phyloP scores from a whole-genome alignment of 1,140 invertebrate genomes.

The Anthonomus grandis region DNA sequence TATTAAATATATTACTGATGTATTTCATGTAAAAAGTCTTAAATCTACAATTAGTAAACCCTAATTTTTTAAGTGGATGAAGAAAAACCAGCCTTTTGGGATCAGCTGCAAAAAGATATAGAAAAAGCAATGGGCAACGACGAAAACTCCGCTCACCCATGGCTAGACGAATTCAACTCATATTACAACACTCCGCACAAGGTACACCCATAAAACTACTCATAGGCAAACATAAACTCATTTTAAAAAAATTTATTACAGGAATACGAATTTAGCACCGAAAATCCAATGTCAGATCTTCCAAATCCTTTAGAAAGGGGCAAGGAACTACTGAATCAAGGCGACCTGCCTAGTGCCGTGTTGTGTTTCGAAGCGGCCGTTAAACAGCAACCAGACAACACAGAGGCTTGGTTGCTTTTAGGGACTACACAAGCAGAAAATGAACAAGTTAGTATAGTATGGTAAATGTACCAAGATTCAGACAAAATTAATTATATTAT shows the following conservation, averaged over 20 bases:
- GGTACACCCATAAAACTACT: constrained; percentile 48
- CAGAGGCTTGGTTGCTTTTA: constrained; percentile 78
- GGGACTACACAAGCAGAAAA: constrained; percentile 93
- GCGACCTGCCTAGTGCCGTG: constrained; percentile 93
- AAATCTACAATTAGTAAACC: too few species aligned
- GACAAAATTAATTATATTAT: not conserved
- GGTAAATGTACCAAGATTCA: not conserved
- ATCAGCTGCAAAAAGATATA: constrained; percentile 74
- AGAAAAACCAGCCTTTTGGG: constrained; percentile 68
- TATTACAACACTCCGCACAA: constrained; percentile 63
- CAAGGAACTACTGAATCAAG: constrained; percentile 73
- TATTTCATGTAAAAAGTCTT: too few species aligned
- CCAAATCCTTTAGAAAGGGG: constrained; percentile 85
- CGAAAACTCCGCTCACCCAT: constrained; percentile 52
- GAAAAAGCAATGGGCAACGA: constrained; percentile 61
- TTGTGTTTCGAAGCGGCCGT: constrained; percentile 95
- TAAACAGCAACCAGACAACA: constrained; percentile 76
- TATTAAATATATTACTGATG: too few species aligned
- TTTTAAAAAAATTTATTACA: constrained; percentile 36
- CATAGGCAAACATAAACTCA: not conserved
- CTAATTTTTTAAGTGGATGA: constrained; percentile 47
- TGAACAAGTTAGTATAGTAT: constrained; percentile 58
- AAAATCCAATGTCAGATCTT: constrained; percentile 82
- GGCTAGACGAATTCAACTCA: constrained; percentile 64
- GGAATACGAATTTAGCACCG: constrained; percentile 79